Base-by-base conservation (phyloP, 1,140 invertebrate genomes). In the Drosophila tropicalis region DNA sequence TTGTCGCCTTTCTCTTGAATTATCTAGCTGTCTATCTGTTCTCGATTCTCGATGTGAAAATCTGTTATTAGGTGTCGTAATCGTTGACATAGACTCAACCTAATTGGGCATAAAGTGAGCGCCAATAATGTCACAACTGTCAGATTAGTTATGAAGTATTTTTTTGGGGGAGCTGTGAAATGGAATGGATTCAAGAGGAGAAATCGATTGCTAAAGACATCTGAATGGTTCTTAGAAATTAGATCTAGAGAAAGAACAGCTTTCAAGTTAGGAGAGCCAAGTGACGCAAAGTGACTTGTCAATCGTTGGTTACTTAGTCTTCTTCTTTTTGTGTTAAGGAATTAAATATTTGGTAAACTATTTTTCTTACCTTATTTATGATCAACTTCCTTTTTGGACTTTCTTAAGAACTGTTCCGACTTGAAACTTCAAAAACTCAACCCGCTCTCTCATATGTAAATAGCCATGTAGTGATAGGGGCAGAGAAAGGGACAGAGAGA, bases 51-150 rank as follows among this genome's bases (percentile, higher is more conserved):
- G 17, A 51, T 51, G 17, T 51, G 44, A 51, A 51, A 51, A 51
- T 51, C 44, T 78, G 64, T 76, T 79, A 67, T 86, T 76, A 76
- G 84, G 84, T 87, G 83, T 87, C 84, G 83, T 80, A 87, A 83
- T 87, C 83, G 72, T 80, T 73, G 84, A 87, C 83, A 86, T 79
- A 81, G 83, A 81, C 76, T 87, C 79, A 83, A 79, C 76, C 83
- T 80, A 87, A 87, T 87, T 89, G 79, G 70, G 84, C 83, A 79
- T 83, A 71, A 87, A 79, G 76, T 70, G 83, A 82, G 79, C 82
- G 82, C 83, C 83, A 62, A 85, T 79, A 85, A 67, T 86, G 79
- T 87, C 83, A 80, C 83, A 87, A 83, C 67, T 87, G 83, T 87
- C 83, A 77, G 76, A 72, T 87, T 87, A 83, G 60, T 54, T 63